Evolutionary conservation across 2,113 vertebrate species (phyloP), one percentile per base, ranked within the genome.

Genomic region (Ophiodon elongatus): DNA sequence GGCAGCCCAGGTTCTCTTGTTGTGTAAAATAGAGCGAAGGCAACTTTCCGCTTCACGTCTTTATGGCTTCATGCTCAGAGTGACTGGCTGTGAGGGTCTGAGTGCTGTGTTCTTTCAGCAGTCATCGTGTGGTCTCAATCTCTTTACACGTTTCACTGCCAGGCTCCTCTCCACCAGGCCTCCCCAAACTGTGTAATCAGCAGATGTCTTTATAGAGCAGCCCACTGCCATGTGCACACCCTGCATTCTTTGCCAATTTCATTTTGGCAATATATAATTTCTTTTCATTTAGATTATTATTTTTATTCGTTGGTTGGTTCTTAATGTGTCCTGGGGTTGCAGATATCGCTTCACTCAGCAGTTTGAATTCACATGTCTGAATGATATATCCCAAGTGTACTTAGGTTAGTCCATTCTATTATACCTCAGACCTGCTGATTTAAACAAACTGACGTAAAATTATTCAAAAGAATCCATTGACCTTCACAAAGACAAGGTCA

Each of bases 141-240:
- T 89, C 90, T 91, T 93, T 94, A 89, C 88, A 93, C 83, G 25
- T 93, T 91, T 92, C 86, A 83, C 89, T 90, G 89, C 89, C 92
- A 94, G 91, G 67, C 88, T 88, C 73, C 89, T 89, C 88, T 87
- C 78, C 65, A 91, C 80, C 87, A 92, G 88, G 88, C 87, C 92
- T 92, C 89, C 87, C 85, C 83, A 88, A 94, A 94, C 89, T 92
- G 93, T 94, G 93, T 92, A 90, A 94, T 94, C 94, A 95, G 94
- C 94, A 95, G 91, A 95, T 95, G 94, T 95, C 94, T 95, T 94
- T 90, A 91, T 93, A 88, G 84, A 90, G 83, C 39, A 82, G 92
- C 87, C 90, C 88, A 79, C 62, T 82, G 89, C 85, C 72, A 85
- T 76, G 41, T 82, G 88, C 80, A 82, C 84, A 81, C 66, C 76